Conservation (phyloP, 2,113 vertebrate species). For the Galemys pyrenaicus region DNA sequence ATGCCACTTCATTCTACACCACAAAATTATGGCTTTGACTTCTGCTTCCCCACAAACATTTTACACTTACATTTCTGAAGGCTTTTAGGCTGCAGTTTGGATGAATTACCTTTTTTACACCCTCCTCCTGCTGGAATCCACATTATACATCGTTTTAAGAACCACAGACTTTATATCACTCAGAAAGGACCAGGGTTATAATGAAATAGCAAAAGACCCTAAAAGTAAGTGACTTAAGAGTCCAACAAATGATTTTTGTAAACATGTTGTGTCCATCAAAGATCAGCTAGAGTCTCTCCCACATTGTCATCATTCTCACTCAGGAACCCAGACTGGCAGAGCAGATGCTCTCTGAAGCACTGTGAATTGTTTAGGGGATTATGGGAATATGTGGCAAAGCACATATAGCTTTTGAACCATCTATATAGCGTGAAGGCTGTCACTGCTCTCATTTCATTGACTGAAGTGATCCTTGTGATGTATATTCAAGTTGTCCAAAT, state of each 20-base stretch:
- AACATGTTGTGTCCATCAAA: background rate
- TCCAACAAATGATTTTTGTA: background rate
- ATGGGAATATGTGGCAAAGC: background rate
- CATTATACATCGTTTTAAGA: background rate
- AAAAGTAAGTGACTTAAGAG: background rate
- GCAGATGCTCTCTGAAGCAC: background rate
- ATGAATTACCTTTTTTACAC: background rate
- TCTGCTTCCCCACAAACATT: background rate
- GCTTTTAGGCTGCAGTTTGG: background rate
- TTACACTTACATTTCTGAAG: background rate
- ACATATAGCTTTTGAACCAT: background rate
- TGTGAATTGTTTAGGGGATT: background rate
- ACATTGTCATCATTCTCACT: background rate
- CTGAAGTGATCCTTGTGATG: background rate
- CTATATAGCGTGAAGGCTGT: too few relatives aligned
- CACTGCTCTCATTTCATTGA: background rate
- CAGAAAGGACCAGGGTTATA: background rate
- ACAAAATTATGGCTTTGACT: background rate
- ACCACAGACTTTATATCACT: background rate
- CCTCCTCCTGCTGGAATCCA: background rate
- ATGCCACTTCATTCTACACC: background rate
- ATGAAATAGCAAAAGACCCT: background rate
- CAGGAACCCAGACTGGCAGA: background rate
- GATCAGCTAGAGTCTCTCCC: background rate
- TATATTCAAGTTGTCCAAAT: background rate